Conservation (phyloP, 2,113 vertebrate species). For the Prinia subflava region DNA sequence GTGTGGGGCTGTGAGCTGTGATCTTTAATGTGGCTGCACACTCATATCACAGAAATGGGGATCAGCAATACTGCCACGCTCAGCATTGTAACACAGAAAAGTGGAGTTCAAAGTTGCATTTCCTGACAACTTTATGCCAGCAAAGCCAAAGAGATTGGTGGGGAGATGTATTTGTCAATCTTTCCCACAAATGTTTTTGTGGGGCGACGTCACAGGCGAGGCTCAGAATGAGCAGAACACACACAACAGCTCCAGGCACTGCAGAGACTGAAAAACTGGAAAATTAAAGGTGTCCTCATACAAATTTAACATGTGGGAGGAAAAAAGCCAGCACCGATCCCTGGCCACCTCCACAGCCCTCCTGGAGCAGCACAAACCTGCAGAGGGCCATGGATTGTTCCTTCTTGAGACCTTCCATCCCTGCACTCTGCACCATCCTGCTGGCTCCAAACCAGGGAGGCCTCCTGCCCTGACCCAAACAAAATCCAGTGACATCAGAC, state of each 20-base stretch:
- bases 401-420: not conserved
- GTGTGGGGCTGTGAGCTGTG: not conserved
- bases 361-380: not conserved
- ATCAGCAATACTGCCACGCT: not conserved
- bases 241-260: not conserved
- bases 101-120: not conserved
- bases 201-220: not conserved
- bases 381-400: accelerated
- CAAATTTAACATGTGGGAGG: not conserved
- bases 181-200: not conserved
- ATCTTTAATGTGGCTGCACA: not conserved
- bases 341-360: not conserved
- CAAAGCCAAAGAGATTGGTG: not conserved
- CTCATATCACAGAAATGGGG: accelerated
- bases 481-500: not conserved
- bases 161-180: not conserved
- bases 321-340: not conserved
- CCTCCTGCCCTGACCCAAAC: not conserved
- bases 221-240: not conserved
- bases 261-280: not conserved
- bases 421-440: not conserved
- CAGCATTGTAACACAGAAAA: not conserved
- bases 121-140: not conserved
- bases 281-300: not conserved
- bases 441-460: not conserved